phyloP scores from a whole-genome alignment of 1,140 invertebrate species.

The Leguminivora glycinivorella region DNA sequence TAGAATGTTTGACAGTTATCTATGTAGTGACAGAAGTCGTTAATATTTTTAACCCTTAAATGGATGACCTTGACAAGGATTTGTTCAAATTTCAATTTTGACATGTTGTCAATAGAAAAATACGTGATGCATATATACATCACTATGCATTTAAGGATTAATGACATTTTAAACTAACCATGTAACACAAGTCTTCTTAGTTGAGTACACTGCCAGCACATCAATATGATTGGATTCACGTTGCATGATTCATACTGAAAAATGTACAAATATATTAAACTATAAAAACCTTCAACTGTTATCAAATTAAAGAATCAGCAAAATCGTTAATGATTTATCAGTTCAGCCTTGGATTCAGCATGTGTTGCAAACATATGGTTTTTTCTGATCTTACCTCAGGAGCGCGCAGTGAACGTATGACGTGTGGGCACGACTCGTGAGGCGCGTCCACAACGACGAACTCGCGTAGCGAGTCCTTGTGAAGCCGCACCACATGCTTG shows the following conservation, averaged over 20 bases:
- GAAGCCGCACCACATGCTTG: conserved; percentile 44
- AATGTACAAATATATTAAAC: not conserved
- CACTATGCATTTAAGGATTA: no score
- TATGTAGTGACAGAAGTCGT: no score
- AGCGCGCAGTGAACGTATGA: conserved; percentile 28
- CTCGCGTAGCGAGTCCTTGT: conserved; percentile 49
- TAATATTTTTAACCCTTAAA: no score
- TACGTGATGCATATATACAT: no score
- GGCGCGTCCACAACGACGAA: conserved; percentile 63
- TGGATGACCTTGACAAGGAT: no score
- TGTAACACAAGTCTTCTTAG: conserved; percentile 57
- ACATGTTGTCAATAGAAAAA: no score
- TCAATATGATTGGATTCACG: conserved; percentile 58
- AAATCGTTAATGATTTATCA: no score
- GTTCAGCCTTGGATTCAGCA: no score
- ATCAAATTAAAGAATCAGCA: no score
- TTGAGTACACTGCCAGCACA: conserved; percentile 60
- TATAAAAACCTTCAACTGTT: no score
- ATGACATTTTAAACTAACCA: conserved; percentile 43
- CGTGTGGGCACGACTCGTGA: conserved; percentile 38
- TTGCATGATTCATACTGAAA: conserved; percentile 51
- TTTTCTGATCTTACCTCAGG: not conserved
- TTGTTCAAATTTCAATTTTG: no score
- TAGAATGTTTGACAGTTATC: no score
- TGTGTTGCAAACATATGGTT: not conserved